Evolutionary conservation across 2,113 vertebrate species (phyloP), one percentile per base, ranked within the genome.

Genomic region (Edolisoma coerulescens): DNA sequence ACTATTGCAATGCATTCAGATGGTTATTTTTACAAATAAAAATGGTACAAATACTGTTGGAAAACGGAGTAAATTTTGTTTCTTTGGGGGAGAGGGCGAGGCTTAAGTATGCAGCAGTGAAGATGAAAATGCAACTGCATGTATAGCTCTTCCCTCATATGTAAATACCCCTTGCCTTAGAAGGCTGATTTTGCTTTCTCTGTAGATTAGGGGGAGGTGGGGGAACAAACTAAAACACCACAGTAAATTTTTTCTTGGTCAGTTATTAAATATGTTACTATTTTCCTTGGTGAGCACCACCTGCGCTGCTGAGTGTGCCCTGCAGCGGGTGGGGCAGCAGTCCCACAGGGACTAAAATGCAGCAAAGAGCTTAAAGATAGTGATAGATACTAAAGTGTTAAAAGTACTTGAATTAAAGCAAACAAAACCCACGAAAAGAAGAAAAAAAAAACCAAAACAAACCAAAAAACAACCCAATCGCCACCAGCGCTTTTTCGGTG

Each of bases 1-100:
- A 96, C 87, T 93, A 32, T 97, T 94, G 95, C 96, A 94, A 86
- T 97, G 97, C 98, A 98, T 98, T 98, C 98, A 98, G 98, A 97
- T 96, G 97, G 96, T 97, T 98, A 98, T 98, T 98, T 98, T 98
- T 98, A 97, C 98, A 98, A 98, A 98, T 98, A 98, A 98, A 98
- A 98, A 96, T 92, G 96, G 97, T 98, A 98, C 97, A 98, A 97
- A 96, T 96, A 89, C 97, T 97, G 94, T 97, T 90, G 90, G 87
- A 95, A 89, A 86, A 76, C 50, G 10, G 95, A 96, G 87, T 93
- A 57, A 28, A 85, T 93, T 84, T 90, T 79, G 22, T 96, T 95
- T 93, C 22, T 92, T 82, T n/a, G 22, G 42, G 78, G 56, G 21
- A 52, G 33, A 27, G 3, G 18, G 16, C 11, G 9, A 53, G 3